Conservation (phyloP, 2,888 invertebrate genomes). For the Andrena camellia region DNA sequence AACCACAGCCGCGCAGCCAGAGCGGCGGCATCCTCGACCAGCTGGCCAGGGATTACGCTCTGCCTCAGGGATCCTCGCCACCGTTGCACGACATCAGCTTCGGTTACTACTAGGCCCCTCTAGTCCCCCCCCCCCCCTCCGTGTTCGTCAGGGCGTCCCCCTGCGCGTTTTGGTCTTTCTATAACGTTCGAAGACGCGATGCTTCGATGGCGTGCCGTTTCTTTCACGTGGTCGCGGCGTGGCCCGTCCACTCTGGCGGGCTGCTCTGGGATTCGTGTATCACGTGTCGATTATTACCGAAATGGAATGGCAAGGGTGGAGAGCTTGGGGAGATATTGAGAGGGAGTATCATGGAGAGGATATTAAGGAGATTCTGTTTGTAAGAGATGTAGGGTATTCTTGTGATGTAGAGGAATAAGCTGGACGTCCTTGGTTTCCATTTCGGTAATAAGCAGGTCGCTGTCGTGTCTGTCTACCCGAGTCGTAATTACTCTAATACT, state of each 20-base stretch:
- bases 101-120: conserved; percentile 89
- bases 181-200: conserved; percentile 45
- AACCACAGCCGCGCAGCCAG: conserved; percentile 83
- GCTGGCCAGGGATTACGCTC: conserved; percentile 92
- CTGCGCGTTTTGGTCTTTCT: conserved; percentile 54
- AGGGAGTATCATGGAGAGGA: not conserved
- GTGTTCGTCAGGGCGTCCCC: conserved; percentile 40
- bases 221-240: conserved; percentile 17
- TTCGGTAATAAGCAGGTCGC: conserved; percentile 21
- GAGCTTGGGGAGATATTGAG: not conserved
- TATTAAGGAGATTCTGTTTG: not conserved
- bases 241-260: not conserved
- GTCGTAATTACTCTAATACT: not conserved
- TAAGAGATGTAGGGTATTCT: not conserved
- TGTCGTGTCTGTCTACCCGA: conserved; percentile 39
- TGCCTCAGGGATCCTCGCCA: conserved; percentile 89
- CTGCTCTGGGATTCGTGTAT: conserved; percentile 25
- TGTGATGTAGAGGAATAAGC: not conserved
- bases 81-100: conserved; percentile 94
- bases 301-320: conserved; percentile 8
- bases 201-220: conserved; percentile 15
- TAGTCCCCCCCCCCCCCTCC: conserved; percentile 61
- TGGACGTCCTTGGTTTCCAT: conserved; percentile 24
- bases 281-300: conserved; percentile 24
- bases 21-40: conserved; percentile 90